These are phyloP conservation scores for Carettochelys insculpta DNA, from an alignment of 2,113 vertebrate species.

Conservation along the genomic window DNA sequence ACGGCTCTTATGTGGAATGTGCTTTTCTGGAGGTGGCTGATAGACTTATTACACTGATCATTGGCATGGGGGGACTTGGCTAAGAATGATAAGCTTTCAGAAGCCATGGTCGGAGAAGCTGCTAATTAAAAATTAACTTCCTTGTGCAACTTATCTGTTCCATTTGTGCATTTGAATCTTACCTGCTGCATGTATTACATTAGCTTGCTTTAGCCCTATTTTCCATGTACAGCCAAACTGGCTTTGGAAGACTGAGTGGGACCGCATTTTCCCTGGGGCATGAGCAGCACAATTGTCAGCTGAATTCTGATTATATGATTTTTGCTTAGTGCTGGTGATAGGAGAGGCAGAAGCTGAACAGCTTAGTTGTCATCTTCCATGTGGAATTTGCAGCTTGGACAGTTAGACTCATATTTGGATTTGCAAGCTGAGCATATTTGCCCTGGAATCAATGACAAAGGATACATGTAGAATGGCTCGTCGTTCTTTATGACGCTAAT, in stretches of 20 bases:
- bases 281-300: not conserved
- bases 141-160: conserved; percentile 22
- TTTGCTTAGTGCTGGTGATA: not conserved
- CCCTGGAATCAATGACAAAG: not conserved
- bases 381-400: conserved; percentile 8
- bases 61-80: not conserved
- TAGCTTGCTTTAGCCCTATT: conserved; percentile 6
- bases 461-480: not conserved
- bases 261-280: not conserved
- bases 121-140: conserved; percentile 14
- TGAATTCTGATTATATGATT: not conserved
- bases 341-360: not conserved
- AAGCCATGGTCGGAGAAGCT: not conserved
- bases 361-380: not conserved
- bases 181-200: not conserved
- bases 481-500: not conserved
- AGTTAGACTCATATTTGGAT: not conserved
- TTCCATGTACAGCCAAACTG: not conserved
- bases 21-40: not conserved
- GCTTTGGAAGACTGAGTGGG: not conserved
- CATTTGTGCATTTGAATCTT: not conserved
- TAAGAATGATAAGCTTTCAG: not conserved
- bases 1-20: too few relatives aligned
- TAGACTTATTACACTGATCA: not conserved
- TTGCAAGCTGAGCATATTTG: conserved; percentile 11